A percentile compares a stretch with the other conserved stretches of the same genome.
phyloP scores from a whole-genome alignment of 1,140 invertebrate genomes.

The Drosophila littoralis region DNA sequence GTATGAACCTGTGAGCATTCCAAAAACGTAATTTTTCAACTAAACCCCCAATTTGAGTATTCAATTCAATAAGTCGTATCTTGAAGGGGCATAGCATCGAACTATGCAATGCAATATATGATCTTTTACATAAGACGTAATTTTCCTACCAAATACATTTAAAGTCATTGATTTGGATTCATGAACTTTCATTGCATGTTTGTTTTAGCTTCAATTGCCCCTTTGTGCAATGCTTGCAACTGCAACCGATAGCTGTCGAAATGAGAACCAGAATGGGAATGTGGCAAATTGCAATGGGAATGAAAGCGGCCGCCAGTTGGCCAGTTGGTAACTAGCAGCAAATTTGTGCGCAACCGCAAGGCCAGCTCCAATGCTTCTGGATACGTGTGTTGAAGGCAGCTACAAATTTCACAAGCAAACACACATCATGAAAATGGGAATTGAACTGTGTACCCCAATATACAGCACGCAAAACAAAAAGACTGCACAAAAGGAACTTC shows the following conservation, averaged over 20 bases:
- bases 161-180: slow-evolving; percentile 23
- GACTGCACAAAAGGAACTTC: slow-evolving; percentile 16
- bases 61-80: too few relatives aligned
- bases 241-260: slow-evolving; percentile 15
- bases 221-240: slow-evolving; percentile 6
- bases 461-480: slow-evolving; percentile 19
- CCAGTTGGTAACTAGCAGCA: slow-evolving; percentile 37
- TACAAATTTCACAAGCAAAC: slow-evolving; percentile 36
- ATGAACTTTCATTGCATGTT: slow-evolving; percentile 10
- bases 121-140: neutral
- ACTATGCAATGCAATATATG: neutral
- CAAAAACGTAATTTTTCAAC: neutral
- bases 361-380: slow-evolving; percentile 10
- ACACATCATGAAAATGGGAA: slow-evolving; percentile 10
- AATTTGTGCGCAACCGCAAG: slow-evolving; percentile 54
- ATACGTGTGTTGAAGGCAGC: slow-evolving; percentile 21
- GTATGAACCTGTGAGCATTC: neutral
- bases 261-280: slow-evolving; percentile 10
- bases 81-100: neutral
- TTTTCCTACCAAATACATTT: slow-evolving; percentile 4
- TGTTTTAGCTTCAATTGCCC: neutral
- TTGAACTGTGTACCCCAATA: slow-evolving; percentile 23
- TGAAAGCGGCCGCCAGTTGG: slow-evolving; percentile 28
- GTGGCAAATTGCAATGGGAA: slow-evolving; percentile 20
- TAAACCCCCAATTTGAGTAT: too few relatives aligned